Evolutionary conservation across 2,888 invertebrate species (phyloP), one percentile per base, ranked within the genome.

Genomic region (Diarsia rubi): DNA sequence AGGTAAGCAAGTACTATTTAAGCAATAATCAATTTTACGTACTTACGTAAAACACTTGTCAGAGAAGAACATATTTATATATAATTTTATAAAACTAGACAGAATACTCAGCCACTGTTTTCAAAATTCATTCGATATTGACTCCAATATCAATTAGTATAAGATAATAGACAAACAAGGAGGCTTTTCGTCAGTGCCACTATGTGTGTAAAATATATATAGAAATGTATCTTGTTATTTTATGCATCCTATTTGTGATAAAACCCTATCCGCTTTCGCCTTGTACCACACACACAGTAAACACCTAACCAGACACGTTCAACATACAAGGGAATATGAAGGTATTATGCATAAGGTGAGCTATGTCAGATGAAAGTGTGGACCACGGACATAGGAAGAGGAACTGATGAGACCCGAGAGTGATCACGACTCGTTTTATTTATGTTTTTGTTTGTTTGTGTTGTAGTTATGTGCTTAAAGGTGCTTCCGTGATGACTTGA

Each of bases 311-410:
- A 59, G 31, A 42, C 78, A 66, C 59, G 67, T 72, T 69, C 45
- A 62, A 52, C 69, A 49, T 66, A 75, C 74, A 78, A 85, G 86
- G 83, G 76, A 82, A 81, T 79, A 85, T 84, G 80, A 77, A 79
- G 81, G 67, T 78, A 85, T 73, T 75, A 83, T 77, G 76, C 65
- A 75, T 63, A 74, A 67, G 47, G 42, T 57, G 74, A 65, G 52
- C 27, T 49, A 49, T 66, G 57, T 59, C 60, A 86, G 75, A 88
- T 85, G 91, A 91, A 91, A 91, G 90, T 90, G 82, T 78, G 64
- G 72, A 81, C 86, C 45, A 49, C 69, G 69, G 72, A 82, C 82
- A 64, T 72, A 81, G 79, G 84, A 83, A 82, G 80, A 78, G 85
- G 79, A 84, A 83, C 73, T 60, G 79, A 87, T 84, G 84, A 76